Base-by-base conservation (phyloP, 2,113 vertebrate species). In the Grallaria varia region DNA sequence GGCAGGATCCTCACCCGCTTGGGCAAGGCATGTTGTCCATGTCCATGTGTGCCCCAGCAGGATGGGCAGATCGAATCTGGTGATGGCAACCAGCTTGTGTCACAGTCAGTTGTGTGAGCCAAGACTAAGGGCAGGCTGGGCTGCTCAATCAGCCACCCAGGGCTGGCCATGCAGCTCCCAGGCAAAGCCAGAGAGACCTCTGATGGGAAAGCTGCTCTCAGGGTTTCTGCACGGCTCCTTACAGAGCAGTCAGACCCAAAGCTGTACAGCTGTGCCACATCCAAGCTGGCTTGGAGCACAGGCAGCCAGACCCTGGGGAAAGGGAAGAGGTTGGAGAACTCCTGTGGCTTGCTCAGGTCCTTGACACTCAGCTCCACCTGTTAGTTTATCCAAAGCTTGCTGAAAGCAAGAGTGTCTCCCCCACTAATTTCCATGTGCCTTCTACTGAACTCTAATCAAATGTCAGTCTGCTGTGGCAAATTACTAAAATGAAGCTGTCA, bases 401-500 rank as follows among this genome's bases (percentile, higher is more conserved):
- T 72, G 37, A 79, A 95, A 95, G 53, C 55, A 56, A 28, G 14
- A 82, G 55, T n/a, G 14, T 64, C 66, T 92, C 49, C 31, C 44
- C 44, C 66, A 39, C 64, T 69, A 56, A 87, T 87, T 87, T 79
- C 81, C 69, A 2, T 58, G 35, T 63, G 11, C 75, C 40, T 89
- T 60, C n/a, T 84, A 5, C 25, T 69, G 58, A 88, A 71, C 33
- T 59, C 35, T 87, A 88, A 67, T 90, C n/a, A 83, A 90, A 88
- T 78, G 37, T 64, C 68, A 88, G 11, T 72, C 39, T 91, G 47
- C 72, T 3, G 4, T 76, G 63, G 89, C 53, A 90, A 84, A 92
- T 78, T 59, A 44, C 66, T 81, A 21, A 78, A 81, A 94, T 75
- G 88, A 75, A 92, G 73, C 60, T 92, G 90, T 95, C 95, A 90